Conservation (phyloP, 1,140 invertebrate species). For the Drosophila sulfurigaster region DNA sequence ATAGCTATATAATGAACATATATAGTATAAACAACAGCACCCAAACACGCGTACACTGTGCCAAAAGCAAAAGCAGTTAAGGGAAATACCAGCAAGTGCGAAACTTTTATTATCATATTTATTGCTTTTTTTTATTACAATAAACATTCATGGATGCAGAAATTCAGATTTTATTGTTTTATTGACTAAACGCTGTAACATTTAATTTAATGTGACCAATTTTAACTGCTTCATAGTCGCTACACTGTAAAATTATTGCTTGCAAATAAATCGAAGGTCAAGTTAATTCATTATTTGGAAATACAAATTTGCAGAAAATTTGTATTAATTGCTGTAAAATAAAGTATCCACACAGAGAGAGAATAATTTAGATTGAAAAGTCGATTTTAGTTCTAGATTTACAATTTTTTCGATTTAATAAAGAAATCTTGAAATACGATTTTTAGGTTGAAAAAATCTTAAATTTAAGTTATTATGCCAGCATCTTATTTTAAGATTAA, state of each 20-base stretch:
- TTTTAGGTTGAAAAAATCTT: too few relatives aligned
- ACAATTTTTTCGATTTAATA: too few relatives aligned
- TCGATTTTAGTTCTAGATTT: too few relatives aligned
- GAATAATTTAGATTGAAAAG: too few relatives aligned
- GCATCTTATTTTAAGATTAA: too few relatives aligned
- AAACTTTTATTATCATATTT: slow-evolving; percentile 25
- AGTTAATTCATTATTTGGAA: too few relatives aligned
- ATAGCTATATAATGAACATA: neutral
- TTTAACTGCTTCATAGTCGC: neutral
- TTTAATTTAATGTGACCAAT: slow-evolving; percentile 18
- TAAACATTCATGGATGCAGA: neutral
- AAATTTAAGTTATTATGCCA: too few relatives aligned
- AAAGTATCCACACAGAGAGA: too few relatives aligned
- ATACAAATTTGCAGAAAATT: too few relatives aligned
- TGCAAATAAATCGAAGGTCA: neutral
- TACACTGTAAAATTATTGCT: slow-evolving; percentile 3
- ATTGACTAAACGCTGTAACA: slow-evolving; percentile 10
- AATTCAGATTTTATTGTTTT: slow-evolving; percentile 2
- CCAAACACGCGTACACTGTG: slow-evolving; percentile 20
- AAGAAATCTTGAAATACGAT: too few relatives aligned
- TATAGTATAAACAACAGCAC: neutral
- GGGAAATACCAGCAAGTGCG: slow-evolving; percentile 10
- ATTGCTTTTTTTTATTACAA: slow-evolving; percentile 1
- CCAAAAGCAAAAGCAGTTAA: slow-evolving; percentile 19
- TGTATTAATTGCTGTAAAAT: too few relatives aligned